phyloP scores from a whole-genome alignment of 2,797 vertebrate species.

The Lophotriccus pileatus region DNA sequence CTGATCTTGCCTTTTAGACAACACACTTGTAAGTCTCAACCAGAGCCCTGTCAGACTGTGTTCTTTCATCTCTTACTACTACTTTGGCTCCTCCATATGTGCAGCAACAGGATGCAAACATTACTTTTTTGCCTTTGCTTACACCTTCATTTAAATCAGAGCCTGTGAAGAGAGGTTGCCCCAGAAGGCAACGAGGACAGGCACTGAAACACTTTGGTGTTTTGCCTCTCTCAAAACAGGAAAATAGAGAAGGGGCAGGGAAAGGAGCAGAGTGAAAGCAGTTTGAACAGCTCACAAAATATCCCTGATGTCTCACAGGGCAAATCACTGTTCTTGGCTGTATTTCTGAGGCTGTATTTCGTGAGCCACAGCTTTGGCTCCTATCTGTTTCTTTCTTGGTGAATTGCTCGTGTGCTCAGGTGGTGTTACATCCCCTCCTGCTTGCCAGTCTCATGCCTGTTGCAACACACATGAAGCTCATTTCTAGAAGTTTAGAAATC shows the following conservation, averaged over 20 bases:
- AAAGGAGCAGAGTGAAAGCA: background rate
- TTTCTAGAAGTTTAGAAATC: background rate
- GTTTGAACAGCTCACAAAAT: background rate
- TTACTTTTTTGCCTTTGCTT: background rate
- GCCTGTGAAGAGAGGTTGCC: fast-evolving
- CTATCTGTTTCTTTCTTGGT: background rate
- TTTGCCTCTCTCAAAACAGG: background rate
- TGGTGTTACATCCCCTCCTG: background rate
- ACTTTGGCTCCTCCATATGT: background rate
- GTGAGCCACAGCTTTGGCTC: background rate
- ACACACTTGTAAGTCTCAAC: background rate
- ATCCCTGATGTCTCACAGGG: background rate
- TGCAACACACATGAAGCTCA: background rate
- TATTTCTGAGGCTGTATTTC: background rate
- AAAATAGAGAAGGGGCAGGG: background rate
- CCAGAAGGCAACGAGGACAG: background rate
- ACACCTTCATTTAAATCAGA: background rate
- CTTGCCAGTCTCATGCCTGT: background rate
- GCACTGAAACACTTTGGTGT: fast-evolving
- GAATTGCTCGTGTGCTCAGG: background rate
- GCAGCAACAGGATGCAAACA: background rate
- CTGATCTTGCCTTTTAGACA: background rate
- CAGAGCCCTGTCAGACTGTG: background rate
- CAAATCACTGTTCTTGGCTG: background rate
- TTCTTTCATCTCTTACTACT: background rate